A percentile compares a stretch with the other conserved stretches of the same genome.
These are phyloP conservation scores for Corythornis vintsioides DNA, from an alignment of 2,113 vertebrate genomes.

Conservation along the genomic window DNA sequence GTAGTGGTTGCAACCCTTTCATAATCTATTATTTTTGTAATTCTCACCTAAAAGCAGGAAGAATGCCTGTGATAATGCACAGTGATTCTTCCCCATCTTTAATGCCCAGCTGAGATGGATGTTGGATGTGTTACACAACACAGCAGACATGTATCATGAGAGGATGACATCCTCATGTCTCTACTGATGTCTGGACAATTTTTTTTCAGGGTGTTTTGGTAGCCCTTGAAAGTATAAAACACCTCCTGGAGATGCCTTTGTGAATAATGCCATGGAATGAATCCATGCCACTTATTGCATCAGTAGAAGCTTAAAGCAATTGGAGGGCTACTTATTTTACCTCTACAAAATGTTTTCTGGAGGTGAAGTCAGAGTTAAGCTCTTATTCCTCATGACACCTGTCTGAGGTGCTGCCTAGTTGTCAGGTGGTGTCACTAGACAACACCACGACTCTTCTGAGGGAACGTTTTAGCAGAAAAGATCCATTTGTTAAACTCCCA, in stretches of 20 bases:
- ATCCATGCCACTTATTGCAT: neutral
- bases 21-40: neutral
- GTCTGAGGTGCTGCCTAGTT: neutral
- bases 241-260: neutral
- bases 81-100: neutral
- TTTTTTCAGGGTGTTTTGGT: neutral
- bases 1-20: neutral
- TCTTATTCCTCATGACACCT: neutral
- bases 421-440: neutral
- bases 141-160: fast-evolving
- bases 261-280: neutral
- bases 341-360: neutral
- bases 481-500: neutral
- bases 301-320: neutral
- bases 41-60: neutral
- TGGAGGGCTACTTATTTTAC: neutral
- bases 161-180: neutral
- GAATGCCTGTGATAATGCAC: neutral
- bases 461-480: neutral
- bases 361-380: neutral
- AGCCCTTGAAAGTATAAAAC: neutral
- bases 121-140: fast-evolving
- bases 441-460: neutral
- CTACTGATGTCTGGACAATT: neutral
- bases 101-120: neutral